These are phyloP conservation scores for Remorina albescens DNA, from an alignment of 2,797 vertebrate genomes.

Conservation along the genomic window DNA sequence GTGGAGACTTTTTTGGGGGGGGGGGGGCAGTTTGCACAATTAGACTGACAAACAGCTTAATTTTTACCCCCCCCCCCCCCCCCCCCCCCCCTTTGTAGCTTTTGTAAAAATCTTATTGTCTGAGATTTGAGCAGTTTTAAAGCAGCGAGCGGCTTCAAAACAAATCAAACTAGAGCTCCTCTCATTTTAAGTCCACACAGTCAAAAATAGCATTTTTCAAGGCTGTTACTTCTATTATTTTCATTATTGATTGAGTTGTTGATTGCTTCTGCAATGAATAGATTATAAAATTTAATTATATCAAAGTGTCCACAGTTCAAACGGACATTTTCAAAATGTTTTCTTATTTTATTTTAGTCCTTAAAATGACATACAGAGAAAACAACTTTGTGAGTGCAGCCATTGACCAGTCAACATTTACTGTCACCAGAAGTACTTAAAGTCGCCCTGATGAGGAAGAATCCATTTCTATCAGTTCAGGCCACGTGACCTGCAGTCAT, in stretches of 20 bases:
- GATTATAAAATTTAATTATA: neutral
- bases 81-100: neutral
- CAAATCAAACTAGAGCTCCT: neutral
- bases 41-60: neutral
- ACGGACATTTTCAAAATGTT: neutral
- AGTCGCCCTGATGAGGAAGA: no score
- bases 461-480: no score
- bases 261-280: neutral
- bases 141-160: neutral
- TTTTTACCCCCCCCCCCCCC: no score
- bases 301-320: neutral
- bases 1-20: neutral
- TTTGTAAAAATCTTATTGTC: neutral
- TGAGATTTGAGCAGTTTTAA: neutral
- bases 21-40: neutral
- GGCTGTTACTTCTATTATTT: neutral
- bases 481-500: conserved; percentile 14
- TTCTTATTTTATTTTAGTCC: neutral
- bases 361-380: no score
- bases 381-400: neutral
- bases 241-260: neutral
- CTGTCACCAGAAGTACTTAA: neutral
- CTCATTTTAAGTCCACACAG: no score
- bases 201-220: neutral
- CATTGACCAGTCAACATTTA: conserved; percentile 12